These are phyloP conservation scores for Brachyalestes nurse DNA, from an alignment of 2,797 vertebrate genomes.

Conservation along the genomic window DNA sequence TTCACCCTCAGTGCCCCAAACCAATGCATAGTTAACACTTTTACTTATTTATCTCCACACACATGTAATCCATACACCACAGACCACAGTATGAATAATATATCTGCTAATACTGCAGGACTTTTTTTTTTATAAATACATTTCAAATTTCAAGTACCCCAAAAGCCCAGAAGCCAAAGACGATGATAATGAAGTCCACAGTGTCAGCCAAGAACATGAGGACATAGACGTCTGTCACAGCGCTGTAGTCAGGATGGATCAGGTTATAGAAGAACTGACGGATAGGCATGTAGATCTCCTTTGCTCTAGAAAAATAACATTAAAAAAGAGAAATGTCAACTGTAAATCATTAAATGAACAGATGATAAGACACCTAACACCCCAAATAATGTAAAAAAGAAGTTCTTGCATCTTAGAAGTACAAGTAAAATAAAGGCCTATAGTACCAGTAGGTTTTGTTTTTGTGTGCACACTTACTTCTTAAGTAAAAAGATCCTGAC, in stretches of 20 bases:
- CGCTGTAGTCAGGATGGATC: conserved; percentile 97
- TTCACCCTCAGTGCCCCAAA: too few relatives aligned
- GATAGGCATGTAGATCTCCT: conserved; percentile 92
- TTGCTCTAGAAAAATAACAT: conserved; percentile 73
- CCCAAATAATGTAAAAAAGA: not conserved
- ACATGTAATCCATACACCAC: too few relatives aligned
- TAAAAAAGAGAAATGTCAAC: not conserved
- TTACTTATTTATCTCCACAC: not conserved
- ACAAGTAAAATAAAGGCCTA: not conserved
- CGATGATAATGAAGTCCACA: conserved; percentile 97
- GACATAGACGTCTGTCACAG: conserved; percentile 97
- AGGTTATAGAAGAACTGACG: conserved; percentile 95
- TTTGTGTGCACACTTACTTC: conserved; percentile 78
- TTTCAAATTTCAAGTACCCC: conserved; percentile 80
- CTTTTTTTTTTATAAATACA: not conserved
- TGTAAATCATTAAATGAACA: not conserved
- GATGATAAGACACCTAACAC: not conserved
- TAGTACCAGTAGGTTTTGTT: not conserved
- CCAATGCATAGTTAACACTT: not conserved
- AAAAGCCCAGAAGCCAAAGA: conserved; percentile 98
- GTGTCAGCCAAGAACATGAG: conserved; percentile 98
- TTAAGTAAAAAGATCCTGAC: conserved; percentile 73
- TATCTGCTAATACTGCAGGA: not conserved
- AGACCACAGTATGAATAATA: not conserved
- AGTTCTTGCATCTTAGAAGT: not conserved